phyloP scores from a whole-genome alignment of 2,113 vertebrate genomes.

The Brachionichthys hirsutus region DNA sequence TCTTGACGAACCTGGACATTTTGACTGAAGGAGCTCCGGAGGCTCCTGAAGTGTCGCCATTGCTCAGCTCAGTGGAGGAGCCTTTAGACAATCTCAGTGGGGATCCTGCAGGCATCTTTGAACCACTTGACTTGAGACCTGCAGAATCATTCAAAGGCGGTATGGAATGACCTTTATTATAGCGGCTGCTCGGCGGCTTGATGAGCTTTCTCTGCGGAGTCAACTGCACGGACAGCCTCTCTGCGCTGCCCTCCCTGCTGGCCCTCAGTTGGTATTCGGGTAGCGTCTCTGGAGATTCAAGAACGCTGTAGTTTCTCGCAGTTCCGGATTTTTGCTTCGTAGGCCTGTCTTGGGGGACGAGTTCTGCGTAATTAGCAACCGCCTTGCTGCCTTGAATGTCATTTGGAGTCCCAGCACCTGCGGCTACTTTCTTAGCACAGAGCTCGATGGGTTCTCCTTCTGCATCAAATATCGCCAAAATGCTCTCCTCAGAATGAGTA shows the following conservation, averaged over 20 bases:
- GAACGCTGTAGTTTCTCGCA: slow-evolving; percentile 67
- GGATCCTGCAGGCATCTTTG: slow-evolving; percentile 79
- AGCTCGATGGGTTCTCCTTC: slow-evolving; percentile 85
- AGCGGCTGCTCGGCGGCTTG: slow-evolving; percentile 65
- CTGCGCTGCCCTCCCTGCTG: slow-evolving; percentile 55
- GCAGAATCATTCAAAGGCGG: slow-evolving; percentile 57
- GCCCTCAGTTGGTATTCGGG: slow-evolving; percentile 54
- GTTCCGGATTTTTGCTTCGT: slow-evolving; percentile 66
- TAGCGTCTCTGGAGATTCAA: slow-evolving; percentile 75
- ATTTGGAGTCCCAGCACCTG: slow-evolving; percentile 69
- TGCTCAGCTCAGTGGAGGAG: slow-evolving; percentile 42
- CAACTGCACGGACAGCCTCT: slow-evolving; percentile 65
- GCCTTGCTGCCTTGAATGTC: slow-evolving; percentile 70
- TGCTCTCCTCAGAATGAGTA: slow-evolving; percentile 84
- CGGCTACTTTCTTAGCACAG: slow-evolving; percentile 76
- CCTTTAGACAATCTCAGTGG: slow-evolving; percentile 75
- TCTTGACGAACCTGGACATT: slow-evolving; percentile 77
- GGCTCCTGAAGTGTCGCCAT: slow-evolving; percentile 49
- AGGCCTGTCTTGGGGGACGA: slow-evolving; percentile 75
- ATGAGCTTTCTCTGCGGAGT: slow-evolving; percentile 72
- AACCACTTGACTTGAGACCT: slow-evolving; percentile 72
- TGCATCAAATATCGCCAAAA: slow-evolving; percentile 82
- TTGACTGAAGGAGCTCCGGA: slow-evolving; percentile 76
- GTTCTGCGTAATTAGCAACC: slow-evolving; percentile 68
- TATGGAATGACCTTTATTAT: slow-evolving; percentile 69